phyloP scores from a whole-genome alignment of 2,113 vertebrate genomes.

The Rhynchopsitta pachyrhyncha region DNA sequence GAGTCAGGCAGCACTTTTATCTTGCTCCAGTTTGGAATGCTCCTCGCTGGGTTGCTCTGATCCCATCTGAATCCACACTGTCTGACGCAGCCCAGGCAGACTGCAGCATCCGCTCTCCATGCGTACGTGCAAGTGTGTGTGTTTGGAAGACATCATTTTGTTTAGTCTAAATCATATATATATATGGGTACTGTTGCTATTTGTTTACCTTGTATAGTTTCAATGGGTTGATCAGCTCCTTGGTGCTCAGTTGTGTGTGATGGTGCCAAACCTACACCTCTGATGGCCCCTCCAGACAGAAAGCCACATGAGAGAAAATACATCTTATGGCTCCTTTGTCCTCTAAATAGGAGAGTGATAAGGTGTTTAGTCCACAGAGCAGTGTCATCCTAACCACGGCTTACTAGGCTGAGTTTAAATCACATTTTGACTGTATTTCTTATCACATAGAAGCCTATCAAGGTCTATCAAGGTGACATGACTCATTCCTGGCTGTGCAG shows the following conservation, averaged over 20 bases:
- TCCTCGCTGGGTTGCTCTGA: not conserved
- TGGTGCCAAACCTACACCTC: not conserved
- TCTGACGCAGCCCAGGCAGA: not conserved
- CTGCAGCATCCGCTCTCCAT: not conserved
- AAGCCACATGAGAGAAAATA: not conserved
- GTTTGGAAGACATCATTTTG: not conserved
- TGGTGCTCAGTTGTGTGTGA: accelerated
- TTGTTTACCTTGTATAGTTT: not conserved
- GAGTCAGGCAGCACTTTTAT: accelerated
- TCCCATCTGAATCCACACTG: not conserved
- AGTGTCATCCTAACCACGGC: not conserved
- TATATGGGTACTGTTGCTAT: not conserved
- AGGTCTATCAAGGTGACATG: not conserved
- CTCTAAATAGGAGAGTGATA: not conserved
- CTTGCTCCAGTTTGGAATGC: accelerated
- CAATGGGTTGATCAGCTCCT: not conserved
- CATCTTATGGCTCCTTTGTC: not conserved
- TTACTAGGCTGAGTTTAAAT: not conserved
- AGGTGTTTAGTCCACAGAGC: not conserved
- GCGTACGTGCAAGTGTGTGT: accelerated
- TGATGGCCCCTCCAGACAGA: not conserved
- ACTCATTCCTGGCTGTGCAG: not conserved
- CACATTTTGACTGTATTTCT: not conserved
- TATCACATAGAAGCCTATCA: not conserved
- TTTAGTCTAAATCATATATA: not conserved